Evolutionary conservation across 2,888 invertebrate genomes (phyloP).

Genomic region (Heliconius cydno): DNA sequence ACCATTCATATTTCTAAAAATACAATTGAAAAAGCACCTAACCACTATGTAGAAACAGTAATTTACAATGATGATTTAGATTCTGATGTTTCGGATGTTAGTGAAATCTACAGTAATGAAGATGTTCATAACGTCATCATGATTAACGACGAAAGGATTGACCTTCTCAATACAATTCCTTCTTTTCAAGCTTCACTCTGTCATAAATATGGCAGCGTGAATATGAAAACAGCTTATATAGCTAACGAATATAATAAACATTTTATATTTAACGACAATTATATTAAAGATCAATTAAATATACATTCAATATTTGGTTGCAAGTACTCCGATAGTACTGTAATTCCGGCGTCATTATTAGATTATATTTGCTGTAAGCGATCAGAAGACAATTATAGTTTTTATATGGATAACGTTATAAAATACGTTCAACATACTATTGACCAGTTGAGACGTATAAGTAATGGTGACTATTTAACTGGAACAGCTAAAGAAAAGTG

Average conservation of each 20-base stretch:
- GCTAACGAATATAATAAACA: slow-evolving; percentile 58
- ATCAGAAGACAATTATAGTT: slow-evolving; percentile 71
- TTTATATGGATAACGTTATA: slow-evolving; percentile 77
- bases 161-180: slow-evolving; percentile 59
- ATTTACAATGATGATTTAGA: slow-evolving; percentile 68
- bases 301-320: slow-evolving; percentile 56
- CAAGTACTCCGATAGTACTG: slow-evolving; percentile 52
- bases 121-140: slow-evolving; percentile 62
- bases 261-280: slow-evolving; percentile 64
- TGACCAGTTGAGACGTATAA: slow-evolving; percentile 76
- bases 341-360: slow-evolving; percentile 66
- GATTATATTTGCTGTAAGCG: slow-evolving; percentile 74
- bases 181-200: slow-evolving; percentile 65
- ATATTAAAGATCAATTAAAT: slow-evolving; percentile 63
- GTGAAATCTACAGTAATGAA: slow-evolving; percentile 64
- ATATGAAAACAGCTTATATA: slow-evolving; percentile 59
- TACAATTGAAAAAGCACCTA: slow-evolving; percentile 55
- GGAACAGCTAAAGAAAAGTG: slow-evolving; percentile 75
- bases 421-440: slow-evolving; percentile 72
- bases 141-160: slow-evolving; percentile 67
- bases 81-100: slow-evolving; percentile 65
- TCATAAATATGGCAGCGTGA: slow-evolving; percentile 65
- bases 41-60: slow-evolving; percentile 71
- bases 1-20: slow-evolving; percentile 59
- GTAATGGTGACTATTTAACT: slow-evolving; percentile 76